Base-by-base conservation (phyloP, 2,888 invertebrate genomes). In the Abrostola triplasia region DNA sequence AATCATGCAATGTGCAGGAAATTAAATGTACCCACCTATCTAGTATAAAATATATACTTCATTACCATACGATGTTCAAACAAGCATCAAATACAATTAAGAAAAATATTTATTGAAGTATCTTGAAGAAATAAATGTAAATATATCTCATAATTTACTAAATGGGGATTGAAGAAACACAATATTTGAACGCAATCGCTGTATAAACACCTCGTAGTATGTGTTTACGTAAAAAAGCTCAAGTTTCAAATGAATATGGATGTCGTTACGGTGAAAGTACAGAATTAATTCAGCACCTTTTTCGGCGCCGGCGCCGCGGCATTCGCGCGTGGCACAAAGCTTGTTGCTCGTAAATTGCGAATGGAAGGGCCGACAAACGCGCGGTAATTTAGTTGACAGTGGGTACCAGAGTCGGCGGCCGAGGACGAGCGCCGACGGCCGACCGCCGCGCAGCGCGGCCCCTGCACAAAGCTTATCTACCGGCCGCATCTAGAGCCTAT, bases 351-450 rank as follows among this genome's bases (percentile, higher is more conserved):
- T 92, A 93, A 93, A 93, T 93, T 90, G 93, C 91, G 76, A 86
- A 83, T 80, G 82, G 83, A 89, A 87, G 89, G 86, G 86, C 92
- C 91, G 91, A 92, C 93, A 92, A 92, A 91, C 90, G 91, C 81
- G 81, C 84, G 79, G 91, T 92, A 91, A 94, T 93, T 93, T 91
- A 92, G 92, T 90, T 92, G 94, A 94, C 94, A 92, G 90, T 87
- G 86, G 86, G 83, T 87, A 83, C 79, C 75, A 72, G 79, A 64
- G 71, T 35, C 58, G 35, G 58, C 40, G 49, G 49, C 56, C 71
- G 70, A 74, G 81, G 74, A 80, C 81, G 80, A 56, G 40, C 59
- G 59, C 63, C 53, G 63, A 64, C 53, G 80, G 80, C 81, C 81
- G 79, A 79, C 84, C 82, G 83, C 82, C 78, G 64, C 64, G 67